Conservation (phyloP, 2,797 vertebrate species). For the Yasuhikotakia modesta region DNA sequence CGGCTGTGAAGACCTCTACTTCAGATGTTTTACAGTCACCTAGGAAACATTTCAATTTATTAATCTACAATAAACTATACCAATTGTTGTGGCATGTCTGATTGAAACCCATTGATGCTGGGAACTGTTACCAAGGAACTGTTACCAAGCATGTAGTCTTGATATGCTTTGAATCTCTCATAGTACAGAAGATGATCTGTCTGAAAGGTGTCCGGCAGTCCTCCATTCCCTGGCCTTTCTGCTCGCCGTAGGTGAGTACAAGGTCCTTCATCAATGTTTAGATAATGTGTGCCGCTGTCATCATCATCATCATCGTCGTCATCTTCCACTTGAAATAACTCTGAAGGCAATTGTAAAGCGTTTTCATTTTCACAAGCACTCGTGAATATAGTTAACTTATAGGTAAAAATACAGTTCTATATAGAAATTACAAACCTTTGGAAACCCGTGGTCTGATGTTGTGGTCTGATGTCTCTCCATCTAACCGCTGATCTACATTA, state of each 20-base stretch:
- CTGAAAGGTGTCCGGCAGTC: slow-evolving; percentile 85
- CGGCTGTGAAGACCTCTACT: slow-evolving; percentile 85
- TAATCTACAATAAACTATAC: background rate
- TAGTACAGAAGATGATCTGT: slow-evolving; percentile 88
- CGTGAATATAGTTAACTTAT: background rate
- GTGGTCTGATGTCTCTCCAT: background rate
- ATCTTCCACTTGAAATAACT: slow-evolving; percentile 67
- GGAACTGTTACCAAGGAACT: background rate
- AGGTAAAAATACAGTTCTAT: no score
- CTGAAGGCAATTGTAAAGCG: slow-evolving; percentile 47
- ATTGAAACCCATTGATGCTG: background rate
- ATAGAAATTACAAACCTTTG: slow-evolving; percentile 28
- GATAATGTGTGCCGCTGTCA: slow-evolving; percentile 78
- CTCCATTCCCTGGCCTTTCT: slow-evolving; percentile 66
- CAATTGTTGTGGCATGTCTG: background rate
- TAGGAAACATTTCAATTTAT: slow-evolving; percentile 57
- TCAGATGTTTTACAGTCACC: slow-evolving; percentile 96
- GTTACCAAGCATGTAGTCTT: slow-evolving; percentile 92
- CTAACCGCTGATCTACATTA: background rate
- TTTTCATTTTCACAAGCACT: background rate
- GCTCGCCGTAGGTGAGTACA: slow-evolving; percentile 75
- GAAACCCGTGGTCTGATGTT: background rate
- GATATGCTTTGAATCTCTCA: slow-evolving; percentile 90
- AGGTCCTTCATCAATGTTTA: slow-evolving; percentile 65
- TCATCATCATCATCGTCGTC: slow-evolving; percentile 39